Evolutionary conservation across 2,797 vertebrate species (phyloP), one percentile per base, ranked within the genome.

Genomic region (Ceryle rudis): DNA sequence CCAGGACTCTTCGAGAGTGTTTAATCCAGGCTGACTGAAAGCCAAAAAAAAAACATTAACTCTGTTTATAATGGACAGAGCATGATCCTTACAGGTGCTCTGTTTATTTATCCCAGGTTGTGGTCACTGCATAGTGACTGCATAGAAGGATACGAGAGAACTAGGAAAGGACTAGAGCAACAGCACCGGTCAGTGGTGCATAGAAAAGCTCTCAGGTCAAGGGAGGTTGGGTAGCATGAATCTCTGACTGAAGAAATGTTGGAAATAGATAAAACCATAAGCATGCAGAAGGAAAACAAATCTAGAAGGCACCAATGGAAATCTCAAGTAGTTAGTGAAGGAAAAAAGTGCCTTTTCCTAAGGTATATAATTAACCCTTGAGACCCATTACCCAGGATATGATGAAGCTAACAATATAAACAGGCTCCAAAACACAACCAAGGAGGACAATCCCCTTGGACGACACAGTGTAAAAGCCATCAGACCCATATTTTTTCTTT

Each of bases 1-100:
- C 79, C 83, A 88, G 58, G 74, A 93, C 86, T 95, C 90, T 95
- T 94, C 2, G 3, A 90, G 93, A 91, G 88, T 77, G 70, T 92
- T 94, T 89, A 95, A 66, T 90, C 60, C 81, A 81, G 62, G 80
- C 83, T 75, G 62, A 22, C 2, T 37, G 42, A 90, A 35, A 89
- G 86, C 86, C 62, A 86, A 93, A 86, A 88, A 88, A 49, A 21
- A 51, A 19, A 65, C 11, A 61, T 71, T 81, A 83, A 83, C 73
- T 88, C 77, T 67, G 54, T 23, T 84, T 37, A 9, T 78, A 90
- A 69, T 86, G 31, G 58, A n/a, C 44, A 51, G 75, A 62, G 54
- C 26, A 17, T 1, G 33, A 33, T 26, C 44, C 31, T 71, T 74
- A 62, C 17, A 28, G 47, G 79, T 4, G 1, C 6, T 85, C 33